Evolutionary conservation across 2,888 invertebrate genomes (phyloP), one percentile per base, ranked within the genome.

Genomic region (Onthophagus sagittarius): DNA sequence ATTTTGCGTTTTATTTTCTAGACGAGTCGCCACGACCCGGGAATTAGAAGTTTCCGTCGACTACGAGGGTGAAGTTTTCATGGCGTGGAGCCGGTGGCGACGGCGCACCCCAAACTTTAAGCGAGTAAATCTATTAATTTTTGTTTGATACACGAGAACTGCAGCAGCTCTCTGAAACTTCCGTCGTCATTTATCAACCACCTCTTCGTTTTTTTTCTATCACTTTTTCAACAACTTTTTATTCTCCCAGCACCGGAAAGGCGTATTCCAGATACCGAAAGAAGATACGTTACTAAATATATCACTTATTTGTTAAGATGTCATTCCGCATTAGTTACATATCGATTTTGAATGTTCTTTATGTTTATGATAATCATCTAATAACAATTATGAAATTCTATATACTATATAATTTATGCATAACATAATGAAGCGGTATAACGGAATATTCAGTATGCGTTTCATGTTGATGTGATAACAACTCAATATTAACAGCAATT

Each of bases 101-200:
- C 67, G 67, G 67, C 67, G 23, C 67, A 67, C 67, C 9, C 39
- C 39, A 7, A 53, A 53, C 39, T 53, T 53, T 53, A 2, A 11
- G 39, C 39, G 39, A 53, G 67, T 67, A 67, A 67, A 67, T 67
- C 67, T 67, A 67, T 67, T 67, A 67, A 67, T 67, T 67, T 67
- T 67, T 67, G 15, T 67, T 67, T 67, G 67, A 67, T 67, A 67
- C 67, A 67, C 67, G 31, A 23, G 23, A 23, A 67, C 7, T 23
- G 15, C 31, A 9, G 64, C 15, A 31, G 67, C 67, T 67, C 67
- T 32, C 31, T 7, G 67, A 67, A 67, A 67, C 67, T 67, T 67
- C n/a, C 7, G 11, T 67, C 67, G 23, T 67, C 67, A 67, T 67
- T 67, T 67, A 67, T 67, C 67, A 67, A 67, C 67, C 67, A 67